A percentile compares a stretch with the other conserved stretches of the same genome.
Conservation (phyloP, 2,113 vertebrate genomes). For the Nipponia nippon region DNA sequence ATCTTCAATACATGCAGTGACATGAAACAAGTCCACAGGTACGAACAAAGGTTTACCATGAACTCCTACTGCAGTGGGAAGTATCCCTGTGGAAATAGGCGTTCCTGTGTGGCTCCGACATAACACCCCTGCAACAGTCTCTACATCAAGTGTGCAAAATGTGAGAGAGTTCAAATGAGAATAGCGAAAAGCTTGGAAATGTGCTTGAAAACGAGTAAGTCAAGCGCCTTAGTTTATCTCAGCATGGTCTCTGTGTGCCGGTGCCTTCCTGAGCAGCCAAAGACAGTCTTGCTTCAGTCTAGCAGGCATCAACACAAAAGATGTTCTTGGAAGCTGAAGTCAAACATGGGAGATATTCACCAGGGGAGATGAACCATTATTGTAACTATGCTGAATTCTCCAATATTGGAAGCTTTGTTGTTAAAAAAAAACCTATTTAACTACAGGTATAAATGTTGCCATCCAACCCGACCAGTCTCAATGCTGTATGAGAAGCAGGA, state of each 20-base stretch:
- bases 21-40: not conserved
- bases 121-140: not conserved
- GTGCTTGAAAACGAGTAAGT: not conserved
- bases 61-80: not conserved
- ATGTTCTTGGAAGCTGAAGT: not conserved
- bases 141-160: rapidly evolving
- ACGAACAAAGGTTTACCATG: not conserved
- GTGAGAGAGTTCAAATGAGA: not conserved
- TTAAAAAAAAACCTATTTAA: not conserved
- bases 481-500: not conserved
- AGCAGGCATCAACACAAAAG: rapidly evolving
- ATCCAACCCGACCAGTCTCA: not conserved
- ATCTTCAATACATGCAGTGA: not conserved
- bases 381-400: not conserved
- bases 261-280: not conserved
- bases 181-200: not conserved
- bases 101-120: rapidly evolving
- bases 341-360: not conserved
- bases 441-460: rapidly evolving
- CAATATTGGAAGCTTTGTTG: not conserved
- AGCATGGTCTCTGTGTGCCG: rapidly evolving
- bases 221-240: not conserved
- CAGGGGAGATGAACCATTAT: not conserved
- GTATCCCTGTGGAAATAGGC: not conserved
- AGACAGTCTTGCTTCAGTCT: not conserved